phyloP scores from a whole-genome alignment of 2,797 vertebrate genomes.

The Molossus alvarezi region DNA sequence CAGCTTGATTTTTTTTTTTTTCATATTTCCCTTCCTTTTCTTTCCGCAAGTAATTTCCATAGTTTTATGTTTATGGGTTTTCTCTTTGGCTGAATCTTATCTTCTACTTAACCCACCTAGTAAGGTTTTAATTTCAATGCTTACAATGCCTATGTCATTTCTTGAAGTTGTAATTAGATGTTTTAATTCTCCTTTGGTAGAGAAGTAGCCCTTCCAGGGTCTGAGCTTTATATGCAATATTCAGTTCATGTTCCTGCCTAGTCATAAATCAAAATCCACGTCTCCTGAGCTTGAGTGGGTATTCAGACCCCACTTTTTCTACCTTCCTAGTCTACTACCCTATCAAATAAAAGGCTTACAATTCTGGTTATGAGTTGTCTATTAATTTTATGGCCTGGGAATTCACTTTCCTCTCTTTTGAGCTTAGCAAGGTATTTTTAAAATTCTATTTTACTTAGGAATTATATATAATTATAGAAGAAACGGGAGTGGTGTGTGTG shows the following conservation, averaged over 20 bases:
- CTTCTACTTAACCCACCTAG: background rate
- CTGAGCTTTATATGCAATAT: background rate
- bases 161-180: background rate
- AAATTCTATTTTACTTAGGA: background rate
- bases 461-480: background rate
- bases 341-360: background rate
- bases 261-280: background rate
- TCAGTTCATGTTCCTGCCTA: background rate
- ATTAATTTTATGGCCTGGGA: background rate
- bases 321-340: background rate
- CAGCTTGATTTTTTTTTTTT: background rate
- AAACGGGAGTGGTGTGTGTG: background rate
- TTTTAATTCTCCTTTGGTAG: background rate
- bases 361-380: background rate
- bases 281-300: background rate
- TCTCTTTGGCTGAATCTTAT: slow-evolving; percentile 29
- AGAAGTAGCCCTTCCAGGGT: background rate
- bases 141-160: slow-evolving; percentile 1
- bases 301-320: background rate
- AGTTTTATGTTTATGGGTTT: slow-evolving; percentile 4
- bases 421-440: background rate
- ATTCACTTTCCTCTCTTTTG: background rate
- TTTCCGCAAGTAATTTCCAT: background rate
- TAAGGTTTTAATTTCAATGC: slow-evolving; percentile 35
- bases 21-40: background rate